Evolutionary conservation across 2,113 vertebrate species (phyloP), one percentile per base, ranked within the genome.

Genomic region (Tautogolabrus adspersus): DNA sequence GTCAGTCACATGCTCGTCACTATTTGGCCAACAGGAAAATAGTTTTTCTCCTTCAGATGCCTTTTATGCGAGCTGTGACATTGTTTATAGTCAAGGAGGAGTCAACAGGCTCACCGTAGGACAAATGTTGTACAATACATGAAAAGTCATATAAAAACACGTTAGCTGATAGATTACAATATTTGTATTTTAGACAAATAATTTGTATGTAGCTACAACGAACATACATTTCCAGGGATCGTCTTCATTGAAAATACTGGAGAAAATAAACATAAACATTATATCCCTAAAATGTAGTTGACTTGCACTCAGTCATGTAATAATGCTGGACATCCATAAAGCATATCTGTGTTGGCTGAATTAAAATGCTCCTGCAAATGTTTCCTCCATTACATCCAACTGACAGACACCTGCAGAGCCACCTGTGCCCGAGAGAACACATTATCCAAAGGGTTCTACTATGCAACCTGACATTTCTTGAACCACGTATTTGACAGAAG

Each of bases 1-100:
- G 42, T 37, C 8, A 44, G 84, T 87, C 87, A 89, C 78, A 88
- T 84, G 80, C 18, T 6, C 11, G 1, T 62, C 47, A 66, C 12
- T 38, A 34, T 82, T 78, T 52, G 54, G 49, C 73, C 13, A 22
- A 0, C 21, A 55, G 34, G 12, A 54, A 63, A 88, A 84, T 26
- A 58, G 38, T 38, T 34, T 3, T 23, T 3, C 62, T 56, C 56
- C 63, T 76, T 77, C 18, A 77, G 55, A 83, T 15, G 52, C 47
- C 79, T 75, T 69, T 75, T 18, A 49, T 10, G 19, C 18, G 23
- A 2, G 49, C 61, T 15, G 51, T 34, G 83, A 55, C 55, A 49
- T 16, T 68, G 68, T 65, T 40, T 55, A 8, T 9, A 55, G 1
- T 1, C 44, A 37, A 0, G 3, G 19, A 22, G 51, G 22, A 4